Conservation (phyloP, 2,888 invertebrate species). For the Watsonalla binaria region DNA sequence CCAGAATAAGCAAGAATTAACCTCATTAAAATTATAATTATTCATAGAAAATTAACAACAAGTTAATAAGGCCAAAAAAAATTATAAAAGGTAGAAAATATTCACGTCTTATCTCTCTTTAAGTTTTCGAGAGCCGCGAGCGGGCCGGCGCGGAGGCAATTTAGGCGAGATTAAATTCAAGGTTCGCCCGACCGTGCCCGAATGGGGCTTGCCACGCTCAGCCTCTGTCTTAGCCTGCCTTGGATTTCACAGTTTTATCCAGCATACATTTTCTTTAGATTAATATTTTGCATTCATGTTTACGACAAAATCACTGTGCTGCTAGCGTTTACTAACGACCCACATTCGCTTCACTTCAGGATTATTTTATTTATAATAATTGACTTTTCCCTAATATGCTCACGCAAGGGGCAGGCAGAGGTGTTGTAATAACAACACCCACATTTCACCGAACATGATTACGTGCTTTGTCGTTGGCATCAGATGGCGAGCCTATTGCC, state of each 20-base stretch:
- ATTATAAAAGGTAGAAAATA: conserved; percentile 32
- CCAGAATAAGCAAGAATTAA: not conserved
- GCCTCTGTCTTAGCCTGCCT: conserved; percentile 1
- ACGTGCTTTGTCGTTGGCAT: too few relatives aligned
- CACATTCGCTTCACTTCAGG: too few relatives aligned
- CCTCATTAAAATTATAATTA: not conserved
- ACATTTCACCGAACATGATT: too few relatives aligned
- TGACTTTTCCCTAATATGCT: too few relatives aligned
- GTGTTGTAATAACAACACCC: too few relatives aligned
- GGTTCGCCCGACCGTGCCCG: conserved; percentile 33
- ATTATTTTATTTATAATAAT: too few relatives aligned
- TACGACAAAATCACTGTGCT: too few relatives aligned
- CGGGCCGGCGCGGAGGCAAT: conserved; percentile 37
- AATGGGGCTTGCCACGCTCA: conserved; percentile 10
- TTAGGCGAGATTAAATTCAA: conserved; percentile 49
- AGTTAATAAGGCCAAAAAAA: conserved; percentile 29
- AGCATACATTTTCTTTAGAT: too few relatives aligned
- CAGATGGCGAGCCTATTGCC: too few relatives aligned
- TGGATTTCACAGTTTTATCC: conserved; percentile 2
- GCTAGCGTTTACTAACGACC: too few relatives aligned
- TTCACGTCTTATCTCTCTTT: conserved; percentile 30
- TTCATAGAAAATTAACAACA: conserved; percentile 16
- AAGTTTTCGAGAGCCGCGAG: conserved; percentile 30
- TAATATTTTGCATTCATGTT: too few relatives aligned
- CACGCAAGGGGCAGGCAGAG: too few relatives aligned